Evolutionary conservation across 2,888 invertebrate species (phyloP).

Genomic region (Eilema caniola): DNA sequence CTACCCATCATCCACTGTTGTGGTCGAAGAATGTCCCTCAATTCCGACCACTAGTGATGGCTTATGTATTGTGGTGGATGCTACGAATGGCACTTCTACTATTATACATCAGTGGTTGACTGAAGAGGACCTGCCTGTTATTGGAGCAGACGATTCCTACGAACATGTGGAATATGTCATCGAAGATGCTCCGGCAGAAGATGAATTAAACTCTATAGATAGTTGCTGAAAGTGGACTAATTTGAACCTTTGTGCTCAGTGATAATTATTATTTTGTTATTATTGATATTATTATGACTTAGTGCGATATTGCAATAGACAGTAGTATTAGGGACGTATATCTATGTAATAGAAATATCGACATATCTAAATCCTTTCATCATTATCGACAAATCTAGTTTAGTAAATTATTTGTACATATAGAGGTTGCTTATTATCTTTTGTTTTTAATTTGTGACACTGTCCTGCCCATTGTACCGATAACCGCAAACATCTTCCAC

Average conservation of each 20-base stretch:
- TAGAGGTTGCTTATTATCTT: too few relatives aligned
- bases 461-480: too few relatives aligned
- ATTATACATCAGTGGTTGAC: conserved; percentile 22
- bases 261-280: not conserved
- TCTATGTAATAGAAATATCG: not conserved
- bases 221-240: not conserved
- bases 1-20: not conserved
- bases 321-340: too few relatives aligned
- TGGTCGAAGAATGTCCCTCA: not conserved
- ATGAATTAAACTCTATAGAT: conserved; percentile 9
- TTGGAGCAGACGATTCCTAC: conserved; percentile 8
- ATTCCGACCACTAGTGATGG: not conserved
- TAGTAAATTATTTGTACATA: not conserved
- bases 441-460: too few relatives aligned
- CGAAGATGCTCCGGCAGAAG: conserved; percentile 2
- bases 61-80: conserved; percentile 14
- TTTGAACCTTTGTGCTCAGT: not conserved
- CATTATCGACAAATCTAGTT: not conserved
- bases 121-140: conserved; percentile 16
- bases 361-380: not conserved
- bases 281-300: not conserved
- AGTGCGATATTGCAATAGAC: not conserved
- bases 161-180: conserved; percentile 8
- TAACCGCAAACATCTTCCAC: too few relatives aligned
- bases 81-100: conserved; percentile 17